phyloP scores from a whole-genome alignment of 2,888 invertebrate species.

The Phengaris alcon region DNA sequence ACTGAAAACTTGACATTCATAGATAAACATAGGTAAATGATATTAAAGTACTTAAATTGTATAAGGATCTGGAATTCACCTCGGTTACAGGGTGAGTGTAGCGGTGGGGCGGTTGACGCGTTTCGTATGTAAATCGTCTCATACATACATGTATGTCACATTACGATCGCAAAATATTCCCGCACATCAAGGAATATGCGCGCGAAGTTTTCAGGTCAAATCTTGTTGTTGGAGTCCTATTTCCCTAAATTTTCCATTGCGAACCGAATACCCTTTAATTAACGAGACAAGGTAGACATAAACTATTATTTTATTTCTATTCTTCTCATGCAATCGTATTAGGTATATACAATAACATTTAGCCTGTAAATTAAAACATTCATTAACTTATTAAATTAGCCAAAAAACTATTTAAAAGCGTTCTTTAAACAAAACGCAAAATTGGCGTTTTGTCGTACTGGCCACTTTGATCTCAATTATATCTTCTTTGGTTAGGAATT shows the following conservation, averaged over 20 bases:
- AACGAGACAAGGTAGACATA: neutral
- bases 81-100: constrained; percentile 38
- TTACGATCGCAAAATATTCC: constrained; percentile 39
- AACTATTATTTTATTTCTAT: neutral
- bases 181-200: constrained; percentile 33
- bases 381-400: no score
- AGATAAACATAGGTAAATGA: neutral
- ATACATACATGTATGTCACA: constrained; percentile 42
- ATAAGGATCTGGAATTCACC: constrained; percentile 36
- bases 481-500: no score
- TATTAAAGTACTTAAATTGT: constrained; percentile 24
- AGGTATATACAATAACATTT: no score
- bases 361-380: no score
- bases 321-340: no score
- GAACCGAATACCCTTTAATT: neutral
- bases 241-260: neutral
- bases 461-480: no score
- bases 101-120: constrained; percentile 36
- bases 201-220: constrained; percentile 20
- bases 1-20: neutral
- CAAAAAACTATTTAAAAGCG: no score
- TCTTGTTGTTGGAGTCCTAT: constrained; percentile 12
- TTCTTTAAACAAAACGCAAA: no score
- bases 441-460: no score
- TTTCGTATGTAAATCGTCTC: constrained; percentile 44